Conservation (phyloP, 2,888 invertebrate genomes). For the Deroplatys truncata region DNA sequence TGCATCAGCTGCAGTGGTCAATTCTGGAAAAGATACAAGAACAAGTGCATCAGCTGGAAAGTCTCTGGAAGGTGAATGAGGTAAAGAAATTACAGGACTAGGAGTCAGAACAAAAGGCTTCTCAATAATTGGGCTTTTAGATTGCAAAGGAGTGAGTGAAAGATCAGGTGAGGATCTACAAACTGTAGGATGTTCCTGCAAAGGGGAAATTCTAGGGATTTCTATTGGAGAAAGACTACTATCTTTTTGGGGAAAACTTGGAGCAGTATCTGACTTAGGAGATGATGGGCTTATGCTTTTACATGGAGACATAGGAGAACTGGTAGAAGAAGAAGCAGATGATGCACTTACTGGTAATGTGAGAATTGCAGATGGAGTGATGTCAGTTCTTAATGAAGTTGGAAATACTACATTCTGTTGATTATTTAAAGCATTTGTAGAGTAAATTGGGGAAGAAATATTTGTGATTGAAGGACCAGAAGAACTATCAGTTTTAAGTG, state of each 20-base stretch:
- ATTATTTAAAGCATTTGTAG: not conserved
- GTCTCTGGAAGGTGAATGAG: not conserved
- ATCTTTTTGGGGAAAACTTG: not conserved
- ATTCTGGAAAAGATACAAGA: not conserved
- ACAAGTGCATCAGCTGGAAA: not conserved
- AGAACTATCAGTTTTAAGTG: not conserved
- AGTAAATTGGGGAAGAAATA: not conserved
- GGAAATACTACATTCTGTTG: not conserved
- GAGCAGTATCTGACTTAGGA: not conserved
- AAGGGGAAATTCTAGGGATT: not conserved
- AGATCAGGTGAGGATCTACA: not conserved
- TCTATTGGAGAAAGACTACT: not conserved
- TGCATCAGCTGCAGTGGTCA: not conserved
- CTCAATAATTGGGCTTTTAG: not conserved
- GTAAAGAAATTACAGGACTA: not conserved
- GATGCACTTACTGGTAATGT: not conserved
- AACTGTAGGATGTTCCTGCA: not conserved
- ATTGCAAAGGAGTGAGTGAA: not conserved
- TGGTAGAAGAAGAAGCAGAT: not conserved
- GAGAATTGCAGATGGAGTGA: not conserved
- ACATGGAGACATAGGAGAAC: not conserved
- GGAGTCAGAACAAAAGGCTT: not conserved
- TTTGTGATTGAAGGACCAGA: not conserved
- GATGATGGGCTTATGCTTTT: not conserved
- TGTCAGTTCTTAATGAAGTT: not conserved